Conservation (phyloP, 2,888 invertebrate species). For the Lepetodrilus schrolli region DNA sequence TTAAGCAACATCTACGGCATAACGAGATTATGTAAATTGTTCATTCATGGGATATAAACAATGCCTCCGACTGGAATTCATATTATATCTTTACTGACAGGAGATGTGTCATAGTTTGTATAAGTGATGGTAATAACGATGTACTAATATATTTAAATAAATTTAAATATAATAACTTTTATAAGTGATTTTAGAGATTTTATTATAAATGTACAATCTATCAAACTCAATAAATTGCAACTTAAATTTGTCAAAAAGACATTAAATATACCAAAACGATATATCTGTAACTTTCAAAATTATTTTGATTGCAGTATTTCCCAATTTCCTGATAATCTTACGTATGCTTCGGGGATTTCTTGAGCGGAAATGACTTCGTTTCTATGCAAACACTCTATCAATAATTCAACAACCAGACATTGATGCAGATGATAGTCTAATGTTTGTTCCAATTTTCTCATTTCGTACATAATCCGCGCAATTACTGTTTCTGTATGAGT, state of each 20-base stretch:
- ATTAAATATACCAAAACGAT: neutral
- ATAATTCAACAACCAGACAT: slow-evolving; percentile 7
- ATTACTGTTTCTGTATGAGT: too few relatives aligned
- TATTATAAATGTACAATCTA: neutral
- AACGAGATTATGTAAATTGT: too few relatives aligned
- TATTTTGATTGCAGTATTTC: neutral
- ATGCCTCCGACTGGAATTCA: too few relatives aligned
- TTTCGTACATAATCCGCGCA: too few relatives aligned
- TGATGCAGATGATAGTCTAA: too few relatives aligned
- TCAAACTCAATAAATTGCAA: neutral
- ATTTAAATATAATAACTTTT: neutral
- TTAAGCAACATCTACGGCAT: too few relatives aligned
- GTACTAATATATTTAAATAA: too few relatives aligned
- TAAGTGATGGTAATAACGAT: too few relatives aligned
- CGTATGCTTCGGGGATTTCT: neutral
- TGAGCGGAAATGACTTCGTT: slow-evolving; percentile 9
- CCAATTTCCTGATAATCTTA: slow-evolving; percentile 16
- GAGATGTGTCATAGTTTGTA: too few relatives aligned
- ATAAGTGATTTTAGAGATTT: neutral
- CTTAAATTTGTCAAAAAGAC: neutral
- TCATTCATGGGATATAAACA: too few relatives aligned
- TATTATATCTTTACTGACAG: too few relatives aligned
- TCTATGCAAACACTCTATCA: slow-evolving; percentile 15
- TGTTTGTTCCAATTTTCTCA: too few relatives aligned
- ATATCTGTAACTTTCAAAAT: neutral